These are phyloP conservation scores for Microtus oregoni DNA, from an alignment of 2,113 vertebrate species.

Conservation along the genomic window DNA sequence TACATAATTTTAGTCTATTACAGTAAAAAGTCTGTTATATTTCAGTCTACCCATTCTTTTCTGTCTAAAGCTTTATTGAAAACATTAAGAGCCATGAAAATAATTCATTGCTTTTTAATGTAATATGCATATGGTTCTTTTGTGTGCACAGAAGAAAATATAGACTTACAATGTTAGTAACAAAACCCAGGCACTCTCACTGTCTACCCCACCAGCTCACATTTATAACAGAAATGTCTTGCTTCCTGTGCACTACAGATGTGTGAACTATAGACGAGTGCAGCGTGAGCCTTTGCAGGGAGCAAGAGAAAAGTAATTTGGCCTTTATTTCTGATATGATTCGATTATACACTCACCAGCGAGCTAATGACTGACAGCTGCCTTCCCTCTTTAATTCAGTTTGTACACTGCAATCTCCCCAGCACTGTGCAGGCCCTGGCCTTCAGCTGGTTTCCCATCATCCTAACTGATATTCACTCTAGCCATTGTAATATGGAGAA, in stretches of 20 bases:
- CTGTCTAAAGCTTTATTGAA: conserved; percentile 46
- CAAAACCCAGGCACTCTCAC: not conserved
- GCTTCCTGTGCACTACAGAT: not conserved
- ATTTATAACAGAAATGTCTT: not conserved
- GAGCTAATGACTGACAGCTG: conserved; percentile 6
- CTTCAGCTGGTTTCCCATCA: conserved; percentile 4
- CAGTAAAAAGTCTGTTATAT: not conserved
- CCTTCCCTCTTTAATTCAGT: conserved; percentile 50
- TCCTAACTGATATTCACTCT: conserved; percentile 31
- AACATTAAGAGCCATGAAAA: conserved; percentile 43
- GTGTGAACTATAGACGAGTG: not conserved
- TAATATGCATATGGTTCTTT: conserved; percentile 43
- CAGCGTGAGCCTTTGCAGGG: not conserved
- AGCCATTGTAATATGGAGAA: conserved; percentile 61
- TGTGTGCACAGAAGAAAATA: conserved; percentile 42
- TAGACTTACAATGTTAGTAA: not conserved
- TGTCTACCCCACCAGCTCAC: conserved; percentile 17
- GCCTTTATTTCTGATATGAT: conserved; percentile 54
- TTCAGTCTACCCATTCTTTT: conserved; percentile 13
- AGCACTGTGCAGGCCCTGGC: conserved; percentile 12
- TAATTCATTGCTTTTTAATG: conserved; percentile 43
- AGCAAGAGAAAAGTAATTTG: conserved; percentile 17
- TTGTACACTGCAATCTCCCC: not conserved
- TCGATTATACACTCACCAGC: conserved; percentile 40
- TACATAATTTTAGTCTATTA: conserved; percentile 51